Evolutionary conservation across 2,888 invertebrate species (phyloP).

Genomic region (Drosophila percnosoma): DNA sequence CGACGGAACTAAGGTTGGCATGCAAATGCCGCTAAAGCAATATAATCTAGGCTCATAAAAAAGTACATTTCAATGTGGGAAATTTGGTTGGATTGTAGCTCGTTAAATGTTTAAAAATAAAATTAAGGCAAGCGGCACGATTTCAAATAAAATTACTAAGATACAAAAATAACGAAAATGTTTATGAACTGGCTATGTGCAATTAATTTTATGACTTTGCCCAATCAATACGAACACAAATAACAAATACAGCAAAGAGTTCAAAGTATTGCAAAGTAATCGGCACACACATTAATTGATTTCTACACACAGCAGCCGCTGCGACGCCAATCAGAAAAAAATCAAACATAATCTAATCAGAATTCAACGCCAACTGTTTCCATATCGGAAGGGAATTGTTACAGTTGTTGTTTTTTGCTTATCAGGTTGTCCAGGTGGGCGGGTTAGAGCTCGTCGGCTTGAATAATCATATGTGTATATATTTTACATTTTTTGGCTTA

Average conservation of each 20-base stretch:
- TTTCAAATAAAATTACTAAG: background rate
- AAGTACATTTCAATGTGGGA: constrained; percentile 19
- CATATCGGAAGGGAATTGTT: constrained; percentile 28
- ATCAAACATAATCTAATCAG: constrained; percentile 50
- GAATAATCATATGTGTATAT: constrained; percentile 1
- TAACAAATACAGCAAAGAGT: constrained; percentile 17
- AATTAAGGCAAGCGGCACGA: constrained; percentile 22
- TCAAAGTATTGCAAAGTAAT: constrained; percentile 2
- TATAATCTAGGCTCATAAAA: constrained; percentile 30
- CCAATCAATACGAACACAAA: constrained; percentile 21
- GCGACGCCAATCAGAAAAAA: constrained; percentile 46
- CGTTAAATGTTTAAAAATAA: constrained; percentile 17
- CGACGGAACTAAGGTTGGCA: constrained; percentile 3
- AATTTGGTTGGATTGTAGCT: background rate
- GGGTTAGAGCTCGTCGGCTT: background rate
- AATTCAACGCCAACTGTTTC: constrained; percentile 14
- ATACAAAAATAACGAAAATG: background rate
- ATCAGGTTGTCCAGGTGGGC: constrained; percentile 22
- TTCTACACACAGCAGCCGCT: constrained; percentile 50
- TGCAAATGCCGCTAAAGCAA: constrained; percentile 31
- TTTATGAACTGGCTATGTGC: constrained; percentile 20
- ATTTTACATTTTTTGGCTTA: constrained; percentile 35
- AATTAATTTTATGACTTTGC: constrained; percentile 40
- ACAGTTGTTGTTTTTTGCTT: constrained; percentile 14
- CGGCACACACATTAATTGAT: constrained; percentile 24